These are phyloP conservation scores for Calosoma granatense DNA, from an alignment of 1,140 invertebrate genomes.

Conservation along the genomic window DNA sequence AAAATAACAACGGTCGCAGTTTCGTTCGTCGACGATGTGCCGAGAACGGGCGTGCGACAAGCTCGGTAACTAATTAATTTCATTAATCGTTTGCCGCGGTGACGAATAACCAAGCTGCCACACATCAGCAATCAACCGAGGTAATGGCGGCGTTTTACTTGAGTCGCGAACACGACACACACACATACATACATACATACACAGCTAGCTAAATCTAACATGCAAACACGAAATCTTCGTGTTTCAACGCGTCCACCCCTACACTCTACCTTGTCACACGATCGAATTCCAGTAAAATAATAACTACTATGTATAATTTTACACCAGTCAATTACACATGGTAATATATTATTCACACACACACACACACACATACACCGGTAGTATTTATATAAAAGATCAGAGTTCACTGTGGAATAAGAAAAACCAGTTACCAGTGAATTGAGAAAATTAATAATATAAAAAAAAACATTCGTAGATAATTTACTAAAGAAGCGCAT, in stretches of 20 bases:
- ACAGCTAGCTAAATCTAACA: neutral
- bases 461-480: neutral
- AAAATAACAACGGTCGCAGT: slow-evolving; percentile 2
- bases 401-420: neutral
- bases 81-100: neutral
- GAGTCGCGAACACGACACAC: neutral
- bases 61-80: slow-evolving; percentile 5
- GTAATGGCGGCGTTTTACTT: neutral
- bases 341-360: neutral
- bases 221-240: neutral
- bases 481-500: neutral
- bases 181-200: neutral
- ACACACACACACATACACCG: neutral
- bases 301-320: neutral
- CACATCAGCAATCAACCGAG: neutral
- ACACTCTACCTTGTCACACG: too few species aligned
- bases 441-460: neutral
- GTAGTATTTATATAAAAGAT: neutral
- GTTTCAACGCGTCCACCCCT: too few species aligned
- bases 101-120: neutral
- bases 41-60: neutral
- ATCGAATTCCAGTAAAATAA: neutral
- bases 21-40: too few species aligned
- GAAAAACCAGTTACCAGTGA: neutral
- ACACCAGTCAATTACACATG: neutral